Base-by-base conservation (phyloP, 2,113 vertebrate genomes). In the Stercorarius parasiticus region DNA sequence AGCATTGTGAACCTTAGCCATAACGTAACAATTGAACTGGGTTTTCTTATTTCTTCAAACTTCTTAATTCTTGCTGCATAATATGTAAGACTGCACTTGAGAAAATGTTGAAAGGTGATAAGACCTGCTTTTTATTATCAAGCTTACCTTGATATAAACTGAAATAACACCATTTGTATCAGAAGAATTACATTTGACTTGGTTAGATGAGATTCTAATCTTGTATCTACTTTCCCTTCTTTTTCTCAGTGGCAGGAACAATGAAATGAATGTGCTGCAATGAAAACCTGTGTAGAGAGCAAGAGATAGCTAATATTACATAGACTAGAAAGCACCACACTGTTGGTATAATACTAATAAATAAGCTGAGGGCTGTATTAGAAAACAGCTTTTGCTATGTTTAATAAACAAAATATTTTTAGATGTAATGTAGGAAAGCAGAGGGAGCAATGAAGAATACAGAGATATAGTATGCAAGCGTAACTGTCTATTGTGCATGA, bases 1-100 rank as follows among this genome's bases (percentile, higher is more conserved):
- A 94, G 93, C 22, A 15, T 34, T 80, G 45, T 73, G 93, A 96
- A 88, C 87, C 86, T 79, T 82, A 82, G 78, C 86, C 43, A 25
- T 67, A 84, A 52, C 61, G 26, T 56, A 91, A 49, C 0, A 0
- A 93, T 50, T 38, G 64, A 90, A 72, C 26, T 0, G 3, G 3
- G 4, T 81, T 89, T 93, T 30, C 13, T 90, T 85, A 67, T 82
- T 91, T 84, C 84, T 73, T 85, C 62, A 56, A 69, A 72, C 32
- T 64, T 80, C 20, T 72, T 62, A 66, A 58, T 93, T 89, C 58
- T 89, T 91, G 27, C 66, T 73, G 66, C 36, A 70, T 69, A 82
- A 27, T 74, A 20, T 55, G 65, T 70, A 89, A 86, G 56, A 43
- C 13, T 93, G 77, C 53, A 64, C 53, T 90, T 93, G 43, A 82